Evolutionary conservation across 2,888 invertebrate species (phyloP), one percentile per base, ranked within the genome.

Genomic region (Leptinotarsa haldemani): DNA sequence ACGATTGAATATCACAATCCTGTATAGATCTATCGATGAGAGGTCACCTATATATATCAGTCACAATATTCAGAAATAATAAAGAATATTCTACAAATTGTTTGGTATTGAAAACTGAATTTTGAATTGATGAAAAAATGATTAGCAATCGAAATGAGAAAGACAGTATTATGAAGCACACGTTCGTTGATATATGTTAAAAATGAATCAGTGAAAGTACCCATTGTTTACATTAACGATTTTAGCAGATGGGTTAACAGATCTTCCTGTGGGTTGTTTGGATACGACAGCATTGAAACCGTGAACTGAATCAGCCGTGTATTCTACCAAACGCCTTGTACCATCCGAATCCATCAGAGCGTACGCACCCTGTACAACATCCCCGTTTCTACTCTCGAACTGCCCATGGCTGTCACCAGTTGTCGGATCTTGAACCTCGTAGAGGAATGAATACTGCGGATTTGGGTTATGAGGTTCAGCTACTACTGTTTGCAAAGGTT

Each of bases 401-500:
- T 90, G 89, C 78, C 88, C 88, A 82, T 90, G 90, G 79, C 87
- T 89, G 85, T 90, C 87, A 85, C 92, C 92, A 79, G 92, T 92
- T 25, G 65, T 15, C 64, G 90, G 89, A 84, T 93, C 92, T 83
- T 92, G 91, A 75, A 93, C 91, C 80, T 92, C 92, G 83, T 93
- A 93, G 52, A 92, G 91, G 85, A 90, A 93, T 46, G 91, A 90
- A 83, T 93, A 93, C 85, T 92, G 92, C 9, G 92, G 92, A 82
- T 91, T 90, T 3, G 91, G 91, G 81, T 92, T 91, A 84, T 90
- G 91, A 61, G 90, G 77, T 65, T 82, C 81, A 9, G 80, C 71
- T 2, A 82, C 70, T 48, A 79, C 90, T 9, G 90, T 89, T 47
- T 83, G 87, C 77, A 88, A 87, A 18, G 85, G n/a, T 40, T 73